phyloP scores from a whole-genome alignment of 2,797 vertebrate species.

The Crenuchus spilurus region DNA sequence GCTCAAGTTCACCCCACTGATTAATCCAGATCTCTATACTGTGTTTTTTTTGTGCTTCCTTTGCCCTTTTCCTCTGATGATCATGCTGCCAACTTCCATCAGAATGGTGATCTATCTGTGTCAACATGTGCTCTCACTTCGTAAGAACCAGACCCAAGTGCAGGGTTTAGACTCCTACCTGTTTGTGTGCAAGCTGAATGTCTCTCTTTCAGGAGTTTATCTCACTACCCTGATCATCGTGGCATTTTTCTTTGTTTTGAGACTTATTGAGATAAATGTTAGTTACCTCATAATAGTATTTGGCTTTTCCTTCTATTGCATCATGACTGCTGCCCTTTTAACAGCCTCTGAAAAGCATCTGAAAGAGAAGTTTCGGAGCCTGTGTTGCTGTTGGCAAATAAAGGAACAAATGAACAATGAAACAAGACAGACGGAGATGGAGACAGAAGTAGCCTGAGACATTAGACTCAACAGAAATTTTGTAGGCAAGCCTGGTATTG shows the following conservation, averaged over 20 bases:
- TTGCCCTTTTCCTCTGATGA: neutral
- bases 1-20: neutral
- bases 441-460: neutral
- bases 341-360: neutral
- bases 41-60: neutral
- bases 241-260: neutral
- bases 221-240: neutral
- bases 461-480: too few species aligned
- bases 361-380: neutral
- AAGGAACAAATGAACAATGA: neutral
- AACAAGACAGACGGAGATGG: neutral
- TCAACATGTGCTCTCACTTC: neutral
- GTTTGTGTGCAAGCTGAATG: neutral
- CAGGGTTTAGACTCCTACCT: neutral
- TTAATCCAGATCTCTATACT: neutral
- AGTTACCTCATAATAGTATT: neutral
- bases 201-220: neutral
- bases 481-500: too few species aligned
- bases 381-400: neutral
- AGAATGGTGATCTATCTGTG: neutral
- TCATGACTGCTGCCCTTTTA: neutral
- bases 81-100: neutral
- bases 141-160: neutral
- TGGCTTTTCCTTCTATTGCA: neutral
- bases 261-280: neutral